Conservation (phyloP, 1,140 invertebrate genomes). For the Drosophila tristis region DNA sequence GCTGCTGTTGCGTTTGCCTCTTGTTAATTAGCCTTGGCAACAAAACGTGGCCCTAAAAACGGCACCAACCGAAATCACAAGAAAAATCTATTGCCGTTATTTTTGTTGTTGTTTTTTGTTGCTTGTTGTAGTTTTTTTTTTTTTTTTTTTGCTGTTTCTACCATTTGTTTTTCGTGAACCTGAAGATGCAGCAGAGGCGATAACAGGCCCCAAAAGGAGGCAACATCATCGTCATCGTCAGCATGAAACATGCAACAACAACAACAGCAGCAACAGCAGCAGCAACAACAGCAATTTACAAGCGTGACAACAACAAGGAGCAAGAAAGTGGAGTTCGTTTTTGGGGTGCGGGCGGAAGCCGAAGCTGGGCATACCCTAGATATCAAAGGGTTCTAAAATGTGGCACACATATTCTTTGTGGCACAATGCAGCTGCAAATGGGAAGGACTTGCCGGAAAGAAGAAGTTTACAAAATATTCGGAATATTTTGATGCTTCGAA, state of each 20-base stretch:
- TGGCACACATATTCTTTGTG: too few relatives aligned
- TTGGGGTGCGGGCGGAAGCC: not conserved
- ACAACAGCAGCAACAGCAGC: slow-evolving; percentile 6
- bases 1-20: slow-evolving; percentile 9
- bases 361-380: too few relatives aligned
- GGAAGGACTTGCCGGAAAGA: too few relatives aligned
- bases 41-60: slow-evolving; percentile 28
- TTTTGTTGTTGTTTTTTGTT: slow-evolving; percentile 17
- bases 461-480: too few relatives aligned
- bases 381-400: too few relatives aligned
- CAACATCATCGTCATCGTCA: slow-evolving; percentile 35
- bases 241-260: slow-evolving; percentile 18
- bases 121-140: slow-evolving; percentile 2
- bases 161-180: slow-evolving; percentile 67
- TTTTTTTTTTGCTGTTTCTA: slow-evolving; percentile 21
- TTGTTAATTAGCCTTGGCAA: slow-evolving; percentile 69
- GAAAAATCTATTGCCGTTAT: slow-evolving; percentile 48
- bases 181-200: slow-evolving; percentile 64
- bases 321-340: not conserved
- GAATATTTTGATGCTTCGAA: too few relatives aligned
- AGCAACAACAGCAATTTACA: slow-evolving; percentile 61
- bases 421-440: too few relatives aligned
- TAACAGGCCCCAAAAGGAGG: slow-evolving; percentile 53
- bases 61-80: not conserved
- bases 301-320: slow-evolving; percentile 46